Evolutionary conservation across 1,140 invertebrate genomes (phyloP), one percentile per base, ranked within the genome.

Genomic region (Platorchestia sp.): DNA sequence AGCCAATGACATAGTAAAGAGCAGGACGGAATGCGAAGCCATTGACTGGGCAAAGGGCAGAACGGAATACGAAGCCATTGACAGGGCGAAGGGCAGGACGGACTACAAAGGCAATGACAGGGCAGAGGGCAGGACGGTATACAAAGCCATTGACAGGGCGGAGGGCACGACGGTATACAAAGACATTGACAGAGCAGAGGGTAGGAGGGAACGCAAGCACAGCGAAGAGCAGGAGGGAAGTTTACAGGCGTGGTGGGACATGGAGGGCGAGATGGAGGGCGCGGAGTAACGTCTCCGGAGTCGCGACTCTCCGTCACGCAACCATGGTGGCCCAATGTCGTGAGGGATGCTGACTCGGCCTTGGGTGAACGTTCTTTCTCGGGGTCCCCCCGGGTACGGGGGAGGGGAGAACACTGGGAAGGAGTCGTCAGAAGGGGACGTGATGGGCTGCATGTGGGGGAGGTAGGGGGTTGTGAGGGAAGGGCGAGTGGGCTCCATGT

Each of bases 351-450:
- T 93, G 36, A 93, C 91, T 0, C 91, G 44, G 36, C 91, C 91
- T 6, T 44, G 45, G 91, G 91, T 93, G 91, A 93, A 93, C 0
- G 91, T 93, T 44, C 91, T 6, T 36, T 93, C 91, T 40, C 91
- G 43, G 0, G 91, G 91, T 47, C 91, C 91, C 45, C 91, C 91
- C 41, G 91, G 91, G 95, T 98, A 98, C 0, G 98, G 98, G 5
- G 98, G 98, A 5, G 98, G 98, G 0, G 98, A 98, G 97, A 99
- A 99, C 36, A 98, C 98, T 0, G 98, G 98, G 96, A 98, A 99
- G 95, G 98, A 98, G 95, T 99, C 98, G 96, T 98, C 97, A 44
- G 98, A 90, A 98, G 98, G 90, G 97, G 98, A 53, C 97, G 96
- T 96, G 87, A 96, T 96, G 51, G 95, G 96, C 0, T 98, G 98